Conservation (phyloP, 2,113 vertebrate genomes). For the Limanda limanda region DNA sequence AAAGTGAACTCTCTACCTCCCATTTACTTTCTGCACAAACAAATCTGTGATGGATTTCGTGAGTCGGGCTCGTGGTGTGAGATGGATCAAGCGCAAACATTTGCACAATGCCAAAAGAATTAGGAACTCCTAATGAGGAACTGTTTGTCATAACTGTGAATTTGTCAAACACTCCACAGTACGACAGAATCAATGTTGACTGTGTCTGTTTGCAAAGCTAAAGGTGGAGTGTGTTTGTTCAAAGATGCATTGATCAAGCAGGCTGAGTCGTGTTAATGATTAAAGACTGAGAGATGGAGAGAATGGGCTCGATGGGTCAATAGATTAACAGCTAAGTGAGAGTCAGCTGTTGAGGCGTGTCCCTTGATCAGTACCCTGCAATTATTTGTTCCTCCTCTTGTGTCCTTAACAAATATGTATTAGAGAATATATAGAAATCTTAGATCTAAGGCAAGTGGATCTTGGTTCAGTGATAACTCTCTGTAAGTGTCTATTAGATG, state of each 20-base stretch:
- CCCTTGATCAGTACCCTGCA: constrained; percentile 17
- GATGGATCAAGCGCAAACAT: constrained; percentile 13
- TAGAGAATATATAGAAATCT: not conserved
- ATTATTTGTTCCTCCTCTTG: not conserved
- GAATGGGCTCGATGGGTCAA: not conserved
- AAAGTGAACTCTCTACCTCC: constrained; percentile 10
- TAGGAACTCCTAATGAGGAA: not conserved
- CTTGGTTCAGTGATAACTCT: not conserved
- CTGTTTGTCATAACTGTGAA: constrained; percentile 9
- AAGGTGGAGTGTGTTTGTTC: constrained; percentile 37
- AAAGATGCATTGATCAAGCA: constrained; percentile 12
- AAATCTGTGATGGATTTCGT: constrained; percentile 27
- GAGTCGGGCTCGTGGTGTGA: not conserved
- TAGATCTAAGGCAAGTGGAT: not conserved
- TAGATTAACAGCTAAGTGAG: constrained; percentile 22
- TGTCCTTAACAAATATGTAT: constrained; percentile 21
- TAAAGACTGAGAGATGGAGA: constrained; percentile 27
- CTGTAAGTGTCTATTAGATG: not conserved
- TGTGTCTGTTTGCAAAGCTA: not conserved
- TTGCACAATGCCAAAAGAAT: constrained; percentile 17
- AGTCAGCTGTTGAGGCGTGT: constrained; percentile 13
- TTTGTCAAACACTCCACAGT: constrained; percentile 29
- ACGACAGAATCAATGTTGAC: not conserved
- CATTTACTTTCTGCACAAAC: constrained; percentile 34
- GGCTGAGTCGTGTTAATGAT: constrained; percentile 29